phyloP scores from a whole-genome alignment of 2,113 vertebrate species.

The Paedocypris sp. region DNA sequence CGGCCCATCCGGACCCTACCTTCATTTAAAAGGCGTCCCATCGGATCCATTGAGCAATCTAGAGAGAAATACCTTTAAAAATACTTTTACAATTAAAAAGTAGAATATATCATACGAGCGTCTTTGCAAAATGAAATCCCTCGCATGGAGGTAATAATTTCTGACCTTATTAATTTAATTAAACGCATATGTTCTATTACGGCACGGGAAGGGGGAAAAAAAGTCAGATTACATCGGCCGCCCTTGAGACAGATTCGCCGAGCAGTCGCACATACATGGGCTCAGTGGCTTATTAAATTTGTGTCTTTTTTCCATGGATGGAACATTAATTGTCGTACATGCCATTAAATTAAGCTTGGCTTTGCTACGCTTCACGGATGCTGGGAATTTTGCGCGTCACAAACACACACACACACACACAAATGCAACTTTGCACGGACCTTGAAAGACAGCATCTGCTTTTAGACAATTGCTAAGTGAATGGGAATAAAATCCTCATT shows the following conservation, averaged over 20 bases:
- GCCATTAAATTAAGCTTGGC: constrained; percentile 53
- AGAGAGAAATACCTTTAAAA: constrained; percentile 35
- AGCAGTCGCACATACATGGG: constrained; percentile 45
- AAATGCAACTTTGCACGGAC: background rate
- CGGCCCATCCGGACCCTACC: constrained; percentile 23
- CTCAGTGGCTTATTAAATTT: constrained; percentile 61
- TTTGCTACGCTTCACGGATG: constrained; percentile 39
- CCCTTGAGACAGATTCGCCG: constrained; percentile 43
- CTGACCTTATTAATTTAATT: constrained; percentile 68
- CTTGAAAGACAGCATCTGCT: background rate
- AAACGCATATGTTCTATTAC: constrained; percentile 54
- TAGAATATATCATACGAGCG: constrained; percentile 37
- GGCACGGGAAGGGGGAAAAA: constrained; percentile 23
- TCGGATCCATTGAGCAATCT: constrained; percentile 9
- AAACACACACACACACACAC: background rate
- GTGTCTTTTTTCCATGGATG: constrained; percentile 49
- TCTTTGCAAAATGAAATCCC: constrained; percentile 43
- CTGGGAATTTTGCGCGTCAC: background rate
- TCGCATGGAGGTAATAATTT: constrained; percentile 52
- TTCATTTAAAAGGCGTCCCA: constrained; percentile 34
- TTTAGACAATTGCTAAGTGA: background rate
- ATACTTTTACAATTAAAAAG: constrained; percentile 36
- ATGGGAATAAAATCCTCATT: background rate
- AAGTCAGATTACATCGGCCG: constrained; percentile 35
- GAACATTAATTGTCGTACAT: constrained; percentile 54